Conservation (phyloP, 2,888 invertebrate species). For the Zaprionus lineosus region DNA sequence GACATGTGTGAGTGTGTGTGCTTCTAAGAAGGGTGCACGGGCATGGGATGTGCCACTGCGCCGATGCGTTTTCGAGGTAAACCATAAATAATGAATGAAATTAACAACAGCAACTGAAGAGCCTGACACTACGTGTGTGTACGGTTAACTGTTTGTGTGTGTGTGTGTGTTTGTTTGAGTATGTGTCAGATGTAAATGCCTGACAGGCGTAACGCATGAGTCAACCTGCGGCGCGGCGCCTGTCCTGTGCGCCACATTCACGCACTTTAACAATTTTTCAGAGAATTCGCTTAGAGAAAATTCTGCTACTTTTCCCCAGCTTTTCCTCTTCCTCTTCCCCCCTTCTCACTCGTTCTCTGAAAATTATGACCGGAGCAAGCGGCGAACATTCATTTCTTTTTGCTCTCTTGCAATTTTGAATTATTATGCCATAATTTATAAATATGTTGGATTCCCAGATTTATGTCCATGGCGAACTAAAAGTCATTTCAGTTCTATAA, state of each 20-base stretch:
- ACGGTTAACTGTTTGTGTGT: conserved; percentile 1
- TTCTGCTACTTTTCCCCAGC: conserved; percentile 3
- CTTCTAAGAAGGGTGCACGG: conserved; percentile 37
- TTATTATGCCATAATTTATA: background rate
- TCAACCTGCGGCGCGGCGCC: conserved; percentile 13
- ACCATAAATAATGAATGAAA: conserved; percentile 81
- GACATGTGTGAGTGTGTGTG: background rate
- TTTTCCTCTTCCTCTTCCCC: conserved; percentile 2
- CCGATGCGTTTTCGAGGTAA: conserved; percentile 77
- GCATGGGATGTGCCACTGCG: conserved; percentile 14
- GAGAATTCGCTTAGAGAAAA: conserved; percentile 12
- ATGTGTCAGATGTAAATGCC: conserved; percentile 7
- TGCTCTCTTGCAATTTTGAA: background rate
- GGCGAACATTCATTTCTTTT: background rate
- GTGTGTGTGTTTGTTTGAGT: conserved; percentile 1
- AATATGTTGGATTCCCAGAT: background rate
- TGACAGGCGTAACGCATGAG: conserved; percentile 17
- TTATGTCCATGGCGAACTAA: background rate
- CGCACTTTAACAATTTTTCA: background rate
- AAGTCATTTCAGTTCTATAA: too few relatives aligned
- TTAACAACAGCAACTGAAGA: conserved; percentile 68
- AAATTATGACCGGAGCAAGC: conserved; percentile 9
- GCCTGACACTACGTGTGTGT: conserved; percentile 32
- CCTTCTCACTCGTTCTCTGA: background rate
- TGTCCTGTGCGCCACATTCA: background rate